Percentiles rank a stretch among this genome's conserved stretches.
Conservation (phyloP, 2,797 vertebrate genomes). For the Fistularia commersonii region DNA sequence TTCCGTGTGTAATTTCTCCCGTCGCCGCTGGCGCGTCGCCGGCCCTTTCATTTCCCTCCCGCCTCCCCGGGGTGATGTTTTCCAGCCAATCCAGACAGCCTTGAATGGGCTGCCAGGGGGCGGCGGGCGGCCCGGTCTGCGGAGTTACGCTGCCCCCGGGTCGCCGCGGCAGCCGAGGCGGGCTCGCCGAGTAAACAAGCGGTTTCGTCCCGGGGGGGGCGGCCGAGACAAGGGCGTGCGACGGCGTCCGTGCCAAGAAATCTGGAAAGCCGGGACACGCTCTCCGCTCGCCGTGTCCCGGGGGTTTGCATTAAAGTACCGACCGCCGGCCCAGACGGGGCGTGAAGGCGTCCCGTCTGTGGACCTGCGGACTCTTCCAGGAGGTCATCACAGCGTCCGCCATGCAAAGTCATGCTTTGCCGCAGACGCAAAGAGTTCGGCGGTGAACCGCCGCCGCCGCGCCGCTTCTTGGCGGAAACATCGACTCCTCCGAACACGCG, state of each 20-base stretch:
- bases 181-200: constrained; percentile 57
- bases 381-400: too few relatives aligned
- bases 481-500: too few relatives aligned
- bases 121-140: constrained; percentile 33
- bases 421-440: too few relatives aligned
- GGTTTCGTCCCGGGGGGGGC: constrained; percentile 27
- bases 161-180: constrained; percentile 53
- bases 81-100: constrained; percentile 43
- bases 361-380: too few relatives aligned
- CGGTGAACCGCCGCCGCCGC: too few relatives aligned
- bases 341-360: too few relatives aligned
- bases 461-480: too few relatives aligned
- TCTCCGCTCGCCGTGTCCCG: background rate
- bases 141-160: constrained; percentile 55
- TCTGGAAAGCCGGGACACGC: constrained; percentile 22
- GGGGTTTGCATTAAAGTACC: too few relatives aligned
- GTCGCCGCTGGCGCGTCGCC: constrained; percentile 10
- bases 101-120: constrained; percentile 57
- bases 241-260: constrained; percentile 21
- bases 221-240: constrained; percentile 23
- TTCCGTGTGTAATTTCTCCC: constrained; percentile 3
- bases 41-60: constrained; percentile 13
- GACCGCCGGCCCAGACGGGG: too few relatives aligned
- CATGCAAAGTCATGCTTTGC: too few relatives aligned
- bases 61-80: constrained; percentile 19